A percentile compares a stretch with the other conserved stretches of the same genome.
phyloP scores from a whole-genome alignment of 1,140 invertebrate genomes.

The Drosophila bocqueti region DNA sequence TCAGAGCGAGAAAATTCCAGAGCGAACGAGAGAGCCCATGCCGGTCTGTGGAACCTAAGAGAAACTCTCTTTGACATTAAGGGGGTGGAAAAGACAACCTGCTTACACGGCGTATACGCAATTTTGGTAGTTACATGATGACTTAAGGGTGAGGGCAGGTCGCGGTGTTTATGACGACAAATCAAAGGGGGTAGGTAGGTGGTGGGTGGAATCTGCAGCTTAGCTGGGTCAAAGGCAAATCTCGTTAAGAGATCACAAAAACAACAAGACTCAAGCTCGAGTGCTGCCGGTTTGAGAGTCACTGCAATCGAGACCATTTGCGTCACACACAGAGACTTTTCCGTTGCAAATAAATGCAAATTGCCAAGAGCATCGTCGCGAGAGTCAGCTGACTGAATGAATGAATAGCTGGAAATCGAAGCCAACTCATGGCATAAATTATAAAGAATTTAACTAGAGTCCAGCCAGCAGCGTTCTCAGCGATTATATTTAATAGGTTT shows the following conservation, averaged over 20 bases:
- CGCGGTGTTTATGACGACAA: conserved; percentile 17
- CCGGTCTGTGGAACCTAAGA: conserved; percentile 58
- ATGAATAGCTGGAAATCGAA: conserved; percentile 5
- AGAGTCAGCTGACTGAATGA: conserved; percentile 49
- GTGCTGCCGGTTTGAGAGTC: conserved; percentile 45
- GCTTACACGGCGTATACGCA: conserved; percentile 54
- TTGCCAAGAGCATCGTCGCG: conserved; percentile 24
- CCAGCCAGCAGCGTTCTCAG: not conserved
- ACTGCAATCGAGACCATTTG: conserved; percentile 49
- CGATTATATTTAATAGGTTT: conserved; percentile 20
- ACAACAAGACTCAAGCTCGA: conserved; percentile 3
- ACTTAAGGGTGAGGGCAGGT: conserved; percentile 40
- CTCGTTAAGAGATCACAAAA: conserved; percentile 41
- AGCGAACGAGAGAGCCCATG: conserved; percentile 2
- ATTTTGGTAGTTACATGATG: conserved; percentile 60
- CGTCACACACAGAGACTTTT: conserved; percentile 52
- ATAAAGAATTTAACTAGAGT: conserved; percentile 1
- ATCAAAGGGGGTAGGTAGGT: conserved; percentile 9
- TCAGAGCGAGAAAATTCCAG: not conserved
- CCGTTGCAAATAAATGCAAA: conserved; percentile 55
- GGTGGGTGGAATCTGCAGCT: conserved; percentile 13
- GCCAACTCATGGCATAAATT: conserved; percentile 3
- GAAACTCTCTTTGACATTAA: conserved; percentile 12
- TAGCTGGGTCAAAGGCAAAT: conserved; percentile 34
- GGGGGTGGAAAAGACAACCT: conserved; percentile 12